phyloP scores from a whole-genome alignment of 2,888 invertebrate genomes.

The Apodemia duryi region DNA sequence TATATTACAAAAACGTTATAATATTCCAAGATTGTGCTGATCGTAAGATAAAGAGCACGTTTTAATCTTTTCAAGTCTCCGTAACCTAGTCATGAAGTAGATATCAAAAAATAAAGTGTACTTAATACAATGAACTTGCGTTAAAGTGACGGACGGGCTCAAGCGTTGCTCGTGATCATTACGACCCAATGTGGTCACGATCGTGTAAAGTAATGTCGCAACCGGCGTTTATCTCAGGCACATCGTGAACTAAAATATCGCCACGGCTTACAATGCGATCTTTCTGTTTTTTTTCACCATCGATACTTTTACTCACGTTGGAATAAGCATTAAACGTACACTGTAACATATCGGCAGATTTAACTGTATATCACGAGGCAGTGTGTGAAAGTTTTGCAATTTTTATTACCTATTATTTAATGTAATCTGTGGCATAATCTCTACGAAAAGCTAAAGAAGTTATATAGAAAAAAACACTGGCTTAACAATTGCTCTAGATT shows the following conservation, averaged over 20 bases:
- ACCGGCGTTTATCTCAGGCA: constrained; percentile 38
- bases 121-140: constrained; percentile 29
- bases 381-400: constrained; percentile 6
- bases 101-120: constrained; percentile 12
- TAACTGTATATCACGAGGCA: background rate
- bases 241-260: constrained; percentile 42
- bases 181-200: constrained; percentile 62
- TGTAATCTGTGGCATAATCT: background rate
- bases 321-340: constrained; percentile 15
- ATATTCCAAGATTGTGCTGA: constrained; percentile 9
- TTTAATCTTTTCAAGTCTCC: constrained; percentile 4
- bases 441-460: background rate
- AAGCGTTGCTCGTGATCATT: constrained; percentile 34
- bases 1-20: background rate
- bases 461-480: too few species aligned
- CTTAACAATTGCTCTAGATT: too few species aligned
- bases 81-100: constrained; percentile 7
- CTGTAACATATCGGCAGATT: background rate
- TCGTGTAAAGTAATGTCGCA: constrained; percentile 62
- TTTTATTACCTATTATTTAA: constrained; percentile 10
- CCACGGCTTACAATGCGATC: constrained; percentile 30
- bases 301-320: constrained; percentile 25
- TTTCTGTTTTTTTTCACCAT: constrained; percentile 3
- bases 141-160: constrained; percentile 28
- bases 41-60: constrained; percentile 13